Evolutionary conservation across 2,113 vertebrate genomes (phyloP), one percentile per base, ranked within the genome.

Genomic region (Pao palembangensis): DNA sequence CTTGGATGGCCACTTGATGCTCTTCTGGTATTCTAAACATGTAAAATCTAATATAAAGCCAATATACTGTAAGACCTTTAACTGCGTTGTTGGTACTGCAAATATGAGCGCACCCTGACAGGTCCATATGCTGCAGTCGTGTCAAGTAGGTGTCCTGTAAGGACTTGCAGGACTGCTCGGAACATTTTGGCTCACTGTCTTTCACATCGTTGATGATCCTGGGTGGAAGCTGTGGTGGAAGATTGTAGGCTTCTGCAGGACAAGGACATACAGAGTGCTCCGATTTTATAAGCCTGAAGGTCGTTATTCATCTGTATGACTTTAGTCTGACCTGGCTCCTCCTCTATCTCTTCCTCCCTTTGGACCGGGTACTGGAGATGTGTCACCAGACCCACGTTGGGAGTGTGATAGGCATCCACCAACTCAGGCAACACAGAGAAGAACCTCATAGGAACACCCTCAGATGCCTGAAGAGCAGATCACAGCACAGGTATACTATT

Each of bases 381-480:
- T 67, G 96, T 98, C 41, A 98, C 83, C 77, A 99, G 87, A 0
- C 97, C 97, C 92, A 97, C 93, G 88, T 96, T 96, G 66, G 95
- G 94, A 64, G 91, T 94, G 87, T 89, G 93, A 80, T 98, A 99
- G 8, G 94, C 95, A n/a, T 96, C 95, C 73, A 99, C 97, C 79
- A 99, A 89, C 56, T 98, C 95, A 34, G 92, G 86, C 66, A 99
- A 75, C 71, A 86, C 89, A 7, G 91, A 71, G 49, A 96, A 99
- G 85, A 94, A 94, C 62, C 91, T 91, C 84, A 97, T 91, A 0
- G 96, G 93, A 65, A 99, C 96, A 0, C 97, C 97, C 50, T 96
- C 96, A 0, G 95, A 98, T 1, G 97, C 96, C 97, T 99, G 51
- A 25, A 52, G 72, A 71, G 43, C 51, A 77, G 16, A 76, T 44